Evolutionary conservation across 2,888 invertebrate genomes (phyloP).

Genomic region (Eilema sororculum): DNA sequence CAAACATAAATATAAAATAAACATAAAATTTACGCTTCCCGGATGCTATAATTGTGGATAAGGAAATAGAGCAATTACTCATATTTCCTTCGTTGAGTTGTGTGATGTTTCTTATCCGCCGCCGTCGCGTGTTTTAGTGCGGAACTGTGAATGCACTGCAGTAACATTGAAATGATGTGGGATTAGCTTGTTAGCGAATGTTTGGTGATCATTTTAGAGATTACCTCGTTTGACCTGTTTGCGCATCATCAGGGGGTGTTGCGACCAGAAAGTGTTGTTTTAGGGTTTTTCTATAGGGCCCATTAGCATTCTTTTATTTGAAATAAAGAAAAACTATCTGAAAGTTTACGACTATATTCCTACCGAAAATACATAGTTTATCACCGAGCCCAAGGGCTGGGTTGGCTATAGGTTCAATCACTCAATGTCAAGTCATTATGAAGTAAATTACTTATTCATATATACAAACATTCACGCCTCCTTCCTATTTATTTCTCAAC

Average conservation of each 20-base stretch:
- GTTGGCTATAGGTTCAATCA: too few species aligned
- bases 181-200: not conserved
- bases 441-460: too few species aligned
- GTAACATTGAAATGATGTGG: conserved; percentile 13
- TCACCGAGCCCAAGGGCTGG: too few species aligned
- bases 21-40: conserved; percentile 20
- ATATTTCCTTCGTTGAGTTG: conserved; percentile 40
- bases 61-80: conserved; percentile 40
- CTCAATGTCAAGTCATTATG: too few species aligned
- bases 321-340: too few species aligned
- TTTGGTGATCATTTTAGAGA: not conserved
- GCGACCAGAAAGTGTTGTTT: too few species aligned
- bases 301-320: too few species aligned
- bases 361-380: too few species aligned
- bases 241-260: not conserved
- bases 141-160: conserved; percentile 39
- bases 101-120: conserved; percentile 38
- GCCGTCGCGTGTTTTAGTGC: conserved; percentile 34
- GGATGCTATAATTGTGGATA: conserved; percentile 40
- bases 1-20: conserved; percentile 19
- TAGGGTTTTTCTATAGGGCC: too few species aligned
- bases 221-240: not conserved
- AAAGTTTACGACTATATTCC: too few species aligned
- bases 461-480: too few species aligned
- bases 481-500: too few species aligned